Percentiles rank a stretch among this genome's conserved stretches.
phyloP scores from a whole-genome alignment of 2,888 invertebrate species.

The Mimumesa dahlbomi region DNA sequence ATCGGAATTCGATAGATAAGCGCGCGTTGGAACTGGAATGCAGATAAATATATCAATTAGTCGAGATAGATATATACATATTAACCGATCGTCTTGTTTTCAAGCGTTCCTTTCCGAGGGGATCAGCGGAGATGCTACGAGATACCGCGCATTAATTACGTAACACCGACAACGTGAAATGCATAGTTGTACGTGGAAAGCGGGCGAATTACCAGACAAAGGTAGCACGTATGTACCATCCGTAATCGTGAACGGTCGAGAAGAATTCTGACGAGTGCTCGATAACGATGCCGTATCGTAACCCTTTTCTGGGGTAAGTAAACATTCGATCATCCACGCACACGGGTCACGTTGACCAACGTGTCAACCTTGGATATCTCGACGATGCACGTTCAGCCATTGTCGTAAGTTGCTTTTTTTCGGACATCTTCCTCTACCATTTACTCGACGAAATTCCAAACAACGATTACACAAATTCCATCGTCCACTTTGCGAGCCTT shows the following conservation, averaged over 20 bases:
- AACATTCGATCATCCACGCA: constrained; percentile 53
- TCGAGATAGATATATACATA: no score
- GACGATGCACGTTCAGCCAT: constrained; percentile 41
- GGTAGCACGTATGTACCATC: constrained; percentile 4
- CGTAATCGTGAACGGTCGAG: constrained; percentile 27
- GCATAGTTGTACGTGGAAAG: no score
- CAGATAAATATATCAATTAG: no score
- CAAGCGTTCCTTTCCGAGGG: no score
- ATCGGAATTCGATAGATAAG: not conserved
- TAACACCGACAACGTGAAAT: no score
- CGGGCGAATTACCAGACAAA: constrained; percentile 22
- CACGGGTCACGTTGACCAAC: constrained; percentile 39
- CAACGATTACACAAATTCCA: constrained; percentile 57
- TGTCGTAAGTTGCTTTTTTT: constrained; percentile 50
- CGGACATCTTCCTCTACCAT: constrained; percentile 14
- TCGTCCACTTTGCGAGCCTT: constrained; percentile 49
- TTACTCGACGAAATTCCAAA: constrained; percentile 54
- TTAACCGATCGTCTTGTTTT: no score
- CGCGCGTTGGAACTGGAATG: not conserved
- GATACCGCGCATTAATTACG: no score
- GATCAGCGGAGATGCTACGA: no score
- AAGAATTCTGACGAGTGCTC: constrained; percentile 25
- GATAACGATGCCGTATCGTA: constrained; percentile 61
- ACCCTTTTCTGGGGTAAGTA: constrained; percentile 69
- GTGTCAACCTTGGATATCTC: constrained; percentile 29